phyloP scores from a whole-genome alignment of 2,888 invertebrate genomes.

The Trilocha varians region DNA sequence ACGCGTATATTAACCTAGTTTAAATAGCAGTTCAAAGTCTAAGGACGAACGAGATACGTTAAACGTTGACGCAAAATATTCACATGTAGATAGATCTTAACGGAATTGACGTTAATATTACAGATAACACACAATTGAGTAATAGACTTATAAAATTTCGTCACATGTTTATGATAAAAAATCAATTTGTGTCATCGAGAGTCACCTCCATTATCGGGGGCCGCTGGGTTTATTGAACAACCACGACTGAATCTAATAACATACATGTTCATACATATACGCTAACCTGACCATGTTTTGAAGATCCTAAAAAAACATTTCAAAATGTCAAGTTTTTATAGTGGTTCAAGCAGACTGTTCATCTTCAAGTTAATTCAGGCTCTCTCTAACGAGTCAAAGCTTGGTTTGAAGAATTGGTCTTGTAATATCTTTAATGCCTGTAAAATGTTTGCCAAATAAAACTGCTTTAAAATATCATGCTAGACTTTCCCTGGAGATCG shows the following conservation, averaged over 20 bases:
- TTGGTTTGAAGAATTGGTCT: no score
- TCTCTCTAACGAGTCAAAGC: no score
- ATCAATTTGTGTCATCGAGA: slow-evolving; percentile 63
- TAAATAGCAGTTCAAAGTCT: neutral
- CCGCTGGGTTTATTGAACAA: slow-evolving; percentile 8
- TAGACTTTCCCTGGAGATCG: no score
- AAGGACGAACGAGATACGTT: neutral
- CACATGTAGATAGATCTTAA: slow-evolving; percentile 22
- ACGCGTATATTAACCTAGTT: neutral
- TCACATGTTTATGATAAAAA: slow-evolving; percentile 55
- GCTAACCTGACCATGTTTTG: no score
- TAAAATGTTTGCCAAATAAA: no score
- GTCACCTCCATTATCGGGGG: slow-evolving; percentile 35
- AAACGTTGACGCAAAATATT: slow-evolving; percentile 12
- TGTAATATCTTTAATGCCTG: no score
- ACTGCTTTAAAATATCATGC: no score
- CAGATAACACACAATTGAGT: slow-evolving; percentile 51
- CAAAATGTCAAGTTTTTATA: no score
- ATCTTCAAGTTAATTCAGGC: no score
- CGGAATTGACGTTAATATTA: slow-evolving; percentile 44
- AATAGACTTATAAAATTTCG: slow-evolving; percentile 45
- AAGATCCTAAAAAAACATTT: no score
- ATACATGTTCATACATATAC: no score
- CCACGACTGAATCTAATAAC: neutral
- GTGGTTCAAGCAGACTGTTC: no score